phyloP scores from a whole-genome alignment of 2,113 vertebrate species.

The Lutjanus erythropterus region DNA sequence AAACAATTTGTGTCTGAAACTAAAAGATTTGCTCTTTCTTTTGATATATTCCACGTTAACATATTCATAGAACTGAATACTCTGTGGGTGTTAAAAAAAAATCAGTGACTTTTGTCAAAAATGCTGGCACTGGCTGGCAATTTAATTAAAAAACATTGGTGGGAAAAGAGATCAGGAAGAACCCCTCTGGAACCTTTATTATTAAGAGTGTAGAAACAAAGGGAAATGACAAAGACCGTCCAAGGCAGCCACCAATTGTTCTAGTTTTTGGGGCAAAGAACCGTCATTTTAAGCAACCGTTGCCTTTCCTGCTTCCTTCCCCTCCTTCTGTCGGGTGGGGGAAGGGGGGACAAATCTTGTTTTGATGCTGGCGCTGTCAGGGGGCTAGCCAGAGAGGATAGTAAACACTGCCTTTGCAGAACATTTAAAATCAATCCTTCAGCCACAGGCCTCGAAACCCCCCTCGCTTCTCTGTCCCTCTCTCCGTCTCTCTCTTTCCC shows the following conservation, averaged over 20 bases:
- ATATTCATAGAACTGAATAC: too few species aligned
- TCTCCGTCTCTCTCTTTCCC: slow-evolving; percentile 32
- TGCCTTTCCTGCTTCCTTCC: slow-evolving; percentile 39
- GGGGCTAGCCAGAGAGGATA: slow-evolving; percentile 78
- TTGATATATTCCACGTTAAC: too few species aligned
- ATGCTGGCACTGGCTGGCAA: too few species aligned
- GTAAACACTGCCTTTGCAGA: slow-evolving; percentile 83
- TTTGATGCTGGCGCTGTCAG: slow-evolving; percentile 80
- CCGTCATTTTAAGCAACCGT: slow-evolving; percentile 47
- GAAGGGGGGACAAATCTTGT: slow-evolving; percentile 73
- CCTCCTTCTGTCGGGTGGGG: slow-evolving; percentile 36
- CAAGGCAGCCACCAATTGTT: neutral
- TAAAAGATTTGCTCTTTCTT: too few species aligned
- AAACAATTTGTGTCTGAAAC: too few species aligned
- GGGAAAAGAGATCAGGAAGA: too few species aligned
- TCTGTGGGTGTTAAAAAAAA: too few species aligned
- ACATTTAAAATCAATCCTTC: slow-evolving; percentile 87
- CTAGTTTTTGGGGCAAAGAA: slow-evolving; percentile 24
- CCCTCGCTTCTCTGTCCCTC: slow-evolving; percentile 23
- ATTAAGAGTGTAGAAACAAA: too few species aligned
- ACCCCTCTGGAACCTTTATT: too few species aligned
- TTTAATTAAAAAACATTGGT: too few species aligned
- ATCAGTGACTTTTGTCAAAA: too few species aligned
- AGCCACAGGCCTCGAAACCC: slow-evolving; percentile 73
- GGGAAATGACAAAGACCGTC: neutral